Conservation (phyloP, 2,797 vertebrate species). For the Thalassophryne amazonica region DNA sequence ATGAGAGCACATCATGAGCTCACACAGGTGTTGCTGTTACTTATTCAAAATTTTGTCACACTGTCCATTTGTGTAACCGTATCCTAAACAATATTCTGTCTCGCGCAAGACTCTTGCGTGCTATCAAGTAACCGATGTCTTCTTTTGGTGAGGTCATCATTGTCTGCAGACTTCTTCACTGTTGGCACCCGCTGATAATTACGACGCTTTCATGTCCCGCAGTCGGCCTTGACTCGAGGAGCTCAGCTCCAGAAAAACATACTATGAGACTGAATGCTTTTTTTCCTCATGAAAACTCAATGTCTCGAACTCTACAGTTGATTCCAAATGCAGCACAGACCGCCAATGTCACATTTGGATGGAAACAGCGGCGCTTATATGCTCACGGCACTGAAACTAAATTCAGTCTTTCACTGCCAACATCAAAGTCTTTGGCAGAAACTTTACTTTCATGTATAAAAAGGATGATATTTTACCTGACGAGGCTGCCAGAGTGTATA, state of each 20-base stretch:
- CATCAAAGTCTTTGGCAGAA: conserved; percentile 2
- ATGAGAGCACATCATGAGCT: too few species aligned
- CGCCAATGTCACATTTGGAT: conserved; percentile 40
- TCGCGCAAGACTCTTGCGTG: conserved; percentile 42
- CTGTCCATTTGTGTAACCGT: conserved; percentile 37
- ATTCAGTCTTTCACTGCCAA: conserved; percentile 35
- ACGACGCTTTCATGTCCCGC: too few species aligned
- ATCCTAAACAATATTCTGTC: conserved; percentile 50
- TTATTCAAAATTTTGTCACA: conserved; percentile 52
- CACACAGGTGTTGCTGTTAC: conserved; percentile 10
- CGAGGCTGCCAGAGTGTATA: not conserved
- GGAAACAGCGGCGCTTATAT: conserved; percentile 41
- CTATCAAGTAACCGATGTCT: conserved; percentile 49
- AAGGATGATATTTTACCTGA: conserved; percentile 13
- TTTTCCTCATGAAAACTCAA: conserved; percentile 30
- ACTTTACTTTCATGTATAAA: conserved; percentile 4
- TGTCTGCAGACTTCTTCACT: conserved; percentile 19
- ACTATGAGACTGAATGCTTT: too few species aligned
- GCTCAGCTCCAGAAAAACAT: too few species aligned
- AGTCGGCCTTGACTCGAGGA: too few species aligned
- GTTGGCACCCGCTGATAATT: conserved; percentile 6
- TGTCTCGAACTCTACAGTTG: conserved; percentile 17
- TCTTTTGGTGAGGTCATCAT: conserved; percentile 26
- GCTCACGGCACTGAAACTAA: conserved; percentile 50
- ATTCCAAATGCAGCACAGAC: conserved; percentile 41